phyloP scores from a whole-genome alignment of 2,888 invertebrate species.

The Salticus scenicus region DNA sequence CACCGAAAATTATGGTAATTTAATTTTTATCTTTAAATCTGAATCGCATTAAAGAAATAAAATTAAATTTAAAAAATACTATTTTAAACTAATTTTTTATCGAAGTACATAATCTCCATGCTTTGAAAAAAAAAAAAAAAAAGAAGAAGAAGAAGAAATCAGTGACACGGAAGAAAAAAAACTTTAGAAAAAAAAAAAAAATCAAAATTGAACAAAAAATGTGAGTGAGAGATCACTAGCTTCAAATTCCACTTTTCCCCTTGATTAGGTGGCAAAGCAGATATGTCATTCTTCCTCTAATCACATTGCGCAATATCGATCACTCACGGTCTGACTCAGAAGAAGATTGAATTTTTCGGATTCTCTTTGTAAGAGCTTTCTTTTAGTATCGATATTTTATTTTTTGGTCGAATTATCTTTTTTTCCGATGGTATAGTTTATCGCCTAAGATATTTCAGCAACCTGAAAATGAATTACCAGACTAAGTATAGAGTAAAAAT shows the following conservation, averaged over 20 bases:
- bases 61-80: no score
- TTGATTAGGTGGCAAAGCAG: conserved; percentile 68
- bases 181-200: no score
- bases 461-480: conserved; percentile 64
- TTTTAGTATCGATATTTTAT: conserved; percentile 37
- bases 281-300: conserved; percentile 68
- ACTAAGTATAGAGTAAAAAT: no score
- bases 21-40: no score
- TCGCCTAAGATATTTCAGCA: conserved; percentile 66
- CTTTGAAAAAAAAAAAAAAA: no score
- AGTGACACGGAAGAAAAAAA: no score
- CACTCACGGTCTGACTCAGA: conserved; percentile 63
- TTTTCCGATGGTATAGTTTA: conserved; percentile 37
- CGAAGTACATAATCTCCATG: no score
- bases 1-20: no score
- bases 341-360: conserved; percentile 67
- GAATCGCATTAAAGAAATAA: no score
- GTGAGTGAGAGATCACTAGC: conserved; percentile 42
- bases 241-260: conserved; percentile 68
- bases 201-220: conserved; percentile 15
- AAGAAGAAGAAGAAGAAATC: no score
- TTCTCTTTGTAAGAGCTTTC: conserved; percentile 29
- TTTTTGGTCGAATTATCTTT: conserved; percentile 19
- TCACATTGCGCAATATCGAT: conserved; percentile 68
- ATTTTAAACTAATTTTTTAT: no score